Evolutionary conservation across 2,797 vertebrate species (phyloP), one percentile per base, ranked within the genome.

Genomic region (Prunella strophiata): DNA sequence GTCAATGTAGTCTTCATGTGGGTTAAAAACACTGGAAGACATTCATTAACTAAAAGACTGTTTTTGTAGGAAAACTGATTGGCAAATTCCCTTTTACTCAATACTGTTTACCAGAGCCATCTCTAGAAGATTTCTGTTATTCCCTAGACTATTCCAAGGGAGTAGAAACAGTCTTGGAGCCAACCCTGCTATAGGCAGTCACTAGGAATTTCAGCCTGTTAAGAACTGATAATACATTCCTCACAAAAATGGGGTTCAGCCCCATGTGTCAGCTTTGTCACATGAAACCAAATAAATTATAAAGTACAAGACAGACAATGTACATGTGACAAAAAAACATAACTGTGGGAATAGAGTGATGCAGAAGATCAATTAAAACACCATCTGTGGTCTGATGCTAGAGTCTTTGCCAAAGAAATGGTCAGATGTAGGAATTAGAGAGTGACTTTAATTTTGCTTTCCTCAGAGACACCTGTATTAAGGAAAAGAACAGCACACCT

Each of bases 81-180:
- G 85, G 81, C 72, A 85, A 92, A 96, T 92, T 85, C 29, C 45
- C 38, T 89, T 93, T 93, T 89, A 92, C 61, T 95, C 78, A 50
- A 83, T 91, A 85, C 7, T 59, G 40, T 75, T 95, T 89, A 95
- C 72, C 43, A 48, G 29, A 45, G 57, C 21, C 55, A 74, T 48
- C 27, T 74, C 58, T 32, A 61, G 54, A 75, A 91, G 79, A 61
- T 12, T 82, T 57, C 25, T 77, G 0, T 43, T 83, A 89, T 71
- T 95, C 88, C 72, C 72, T 68, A 85, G 61, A 30, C 72, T 74
- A 67, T 71, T 85, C 30, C n/a, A 84, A 61, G 10, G 7, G 16
- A 71, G 32, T 6, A 84, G 26, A 21, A 25, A 61, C 55, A 36
- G 52, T 51, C 43, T 73, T 36, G 18, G 57, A 90, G 32, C 70